Conservation (phyloP, 2,113 vertebrate genomes). For the Lagopus leucura region DNA sequence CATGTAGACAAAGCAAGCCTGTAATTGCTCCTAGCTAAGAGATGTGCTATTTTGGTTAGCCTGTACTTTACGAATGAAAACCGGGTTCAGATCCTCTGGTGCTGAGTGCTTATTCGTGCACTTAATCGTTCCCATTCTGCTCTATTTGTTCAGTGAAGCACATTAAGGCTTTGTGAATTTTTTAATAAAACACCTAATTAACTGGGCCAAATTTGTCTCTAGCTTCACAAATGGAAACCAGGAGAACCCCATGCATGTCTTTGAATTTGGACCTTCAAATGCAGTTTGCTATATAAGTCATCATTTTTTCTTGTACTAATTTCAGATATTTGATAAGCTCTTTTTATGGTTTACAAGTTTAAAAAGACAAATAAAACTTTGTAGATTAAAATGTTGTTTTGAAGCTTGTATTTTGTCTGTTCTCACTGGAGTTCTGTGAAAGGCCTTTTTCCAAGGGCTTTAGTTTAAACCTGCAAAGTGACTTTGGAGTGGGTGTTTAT, state of each 20-base stretch:
- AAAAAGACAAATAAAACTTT: conserved; percentile 71
- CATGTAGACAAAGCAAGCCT: background rate
- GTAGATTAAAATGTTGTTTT: conserved; percentile 52
- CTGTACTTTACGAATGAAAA: background rate
- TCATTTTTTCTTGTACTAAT: conserved; percentile 63
- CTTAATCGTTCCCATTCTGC: background rate
- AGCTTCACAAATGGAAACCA: conserved; percentile 26
- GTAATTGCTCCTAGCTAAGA: background rate
- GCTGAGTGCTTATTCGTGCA: background rate
- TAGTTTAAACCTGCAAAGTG: conserved; percentile 45
- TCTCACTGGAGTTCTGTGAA: conserved; percentile 23
- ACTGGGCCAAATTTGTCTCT: conserved; percentile 42
- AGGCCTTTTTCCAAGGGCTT: conserved; percentile 31
- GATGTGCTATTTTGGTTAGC: background rate
- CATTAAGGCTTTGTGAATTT: background rate
- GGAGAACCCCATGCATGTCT: conserved; percentile 15
- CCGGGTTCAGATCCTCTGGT: conserved; percentile 14
- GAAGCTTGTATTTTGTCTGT: conserved; percentile 59
- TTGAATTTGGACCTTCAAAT: conserved; percentile 53
- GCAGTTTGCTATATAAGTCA: conserved; percentile 41
- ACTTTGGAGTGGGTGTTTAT: conserved; percentile 68
- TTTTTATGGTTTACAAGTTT: conserved; percentile 71
- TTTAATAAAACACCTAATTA: background rate
- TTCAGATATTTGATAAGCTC: conserved; percentile 69
- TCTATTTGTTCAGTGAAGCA: background rate